Base-by-base conservation (phyloP, 2,113 vertebrate species). In the Zeus faber region DNA sequence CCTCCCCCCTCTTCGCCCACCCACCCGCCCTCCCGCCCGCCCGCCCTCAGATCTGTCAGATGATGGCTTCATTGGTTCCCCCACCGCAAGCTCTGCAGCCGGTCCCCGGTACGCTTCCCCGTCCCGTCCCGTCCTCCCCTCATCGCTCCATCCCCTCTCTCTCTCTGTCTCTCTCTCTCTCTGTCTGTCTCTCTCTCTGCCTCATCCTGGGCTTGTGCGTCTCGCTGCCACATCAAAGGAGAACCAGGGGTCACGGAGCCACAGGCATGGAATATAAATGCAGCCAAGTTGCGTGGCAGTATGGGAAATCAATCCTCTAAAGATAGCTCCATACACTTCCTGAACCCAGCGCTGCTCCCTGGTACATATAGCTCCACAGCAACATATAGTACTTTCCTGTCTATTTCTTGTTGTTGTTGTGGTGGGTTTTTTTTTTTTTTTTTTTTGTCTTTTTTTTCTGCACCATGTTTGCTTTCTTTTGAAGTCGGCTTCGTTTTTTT, bases 191-290 rank as follows among this genome's bases (percentile, higher is more conserved):
- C 77, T 78, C 80, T 70, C 72, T 80, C 77, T 77, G 79, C 76
- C 64, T 83, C 84, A 82, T 80, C 74, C 76, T 79, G 63, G n/a
- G 82, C 79, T 82, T 82, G 77, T 83, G 91, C 89, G 89, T 89
- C 89, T 90, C 89, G 91, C 90, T 93, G 93, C 92, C 90, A 90
- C 93, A 96, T 97, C 94, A 95, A 98, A 98, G 91, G 89, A 92
- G 93, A 93, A 94, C 92, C 94, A 92, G 87, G 92, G 95, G 93
- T 98, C 94, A 95, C 64, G 67, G 91, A 94, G 92, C 93, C 90
- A 91, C 90, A 91, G 92, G 93, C 83, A 73, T 77, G 33, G 90
- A 91, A 81, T 94, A 95, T 92, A 89, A 94, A 96, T 93, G 92
- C 88, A 92, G 92, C 93, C 93, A 90, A 89, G n/a, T 85, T 79